These are phyloP conservation scores for Gnatocerus cornutus DNA, from an alignment of 2,888 invertebrate genomes.

Conservation along the genomic window DNA sequence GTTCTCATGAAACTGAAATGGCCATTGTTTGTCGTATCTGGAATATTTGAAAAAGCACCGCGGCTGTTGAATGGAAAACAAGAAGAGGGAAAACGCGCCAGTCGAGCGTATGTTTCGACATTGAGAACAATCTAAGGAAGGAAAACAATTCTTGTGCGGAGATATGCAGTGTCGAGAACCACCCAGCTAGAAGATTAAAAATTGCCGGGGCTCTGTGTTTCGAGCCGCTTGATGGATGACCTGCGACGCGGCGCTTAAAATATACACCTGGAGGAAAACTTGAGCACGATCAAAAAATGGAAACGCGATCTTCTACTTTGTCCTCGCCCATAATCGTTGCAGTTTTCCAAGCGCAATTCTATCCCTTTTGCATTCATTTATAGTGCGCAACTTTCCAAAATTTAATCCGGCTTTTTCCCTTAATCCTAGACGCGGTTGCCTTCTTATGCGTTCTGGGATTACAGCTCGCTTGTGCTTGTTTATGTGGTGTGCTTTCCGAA, in stretches of 20 bases:
- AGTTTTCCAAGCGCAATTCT: conserved; percentile 43
- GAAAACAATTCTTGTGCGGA: conserved; percentile 50
- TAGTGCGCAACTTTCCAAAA: conserved; percentile 41
- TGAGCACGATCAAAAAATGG: no score
- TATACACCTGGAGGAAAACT: conserved; percentile 21
- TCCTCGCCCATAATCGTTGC: conserved; percentile 32
- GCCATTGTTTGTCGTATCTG: conserved; percentile 44
- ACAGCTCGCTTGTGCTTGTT: conserved; percentile 21
- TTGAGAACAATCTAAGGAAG: conserved; percentile 47
- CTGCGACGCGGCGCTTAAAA: conserved; percentile 12
- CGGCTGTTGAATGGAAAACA: conserved; percentile 42
- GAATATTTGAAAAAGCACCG: conserved; percentile 38
- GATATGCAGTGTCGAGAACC: conserved; percentile 48
- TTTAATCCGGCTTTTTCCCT: conserved; percentile 41
- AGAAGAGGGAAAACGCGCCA: conserved; percentile 39
- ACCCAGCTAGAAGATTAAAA: conserved; percentile 51
- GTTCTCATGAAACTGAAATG: conserved; percentile 35
- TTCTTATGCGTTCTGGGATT: conserved; percentile 8
- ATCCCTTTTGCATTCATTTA: conserved; percentile 48
- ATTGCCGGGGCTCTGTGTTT: conserved; percentile 42
- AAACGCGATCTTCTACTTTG: neutral
- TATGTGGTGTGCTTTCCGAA: conserved; percentile 22
- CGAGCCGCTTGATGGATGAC: conserved; percentile 40
- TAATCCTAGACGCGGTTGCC: conserved; percentile 30
- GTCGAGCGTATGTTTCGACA: conserved; percentile 46